A percentile compares a stretch with the other conserved stretches of the same genome.
Conservation (phyloP, 1,140 invertebrate genomes). For the Pseudomyrmex pallidus region DNA sequence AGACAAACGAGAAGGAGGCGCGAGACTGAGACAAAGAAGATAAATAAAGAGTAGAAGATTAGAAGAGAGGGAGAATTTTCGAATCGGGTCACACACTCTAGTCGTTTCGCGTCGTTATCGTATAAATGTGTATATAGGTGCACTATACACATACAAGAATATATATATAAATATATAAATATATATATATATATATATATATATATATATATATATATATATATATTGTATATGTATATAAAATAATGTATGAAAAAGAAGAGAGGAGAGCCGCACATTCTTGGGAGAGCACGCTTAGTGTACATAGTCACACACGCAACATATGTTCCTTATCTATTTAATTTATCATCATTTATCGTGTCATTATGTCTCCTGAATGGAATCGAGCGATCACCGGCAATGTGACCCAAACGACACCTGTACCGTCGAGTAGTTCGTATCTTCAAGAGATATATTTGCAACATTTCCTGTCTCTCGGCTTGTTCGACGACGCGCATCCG, state of each 20-base stretch:
- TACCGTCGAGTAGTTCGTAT: constrained; percentile 3
- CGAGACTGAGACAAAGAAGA: constrained; percentile 20
- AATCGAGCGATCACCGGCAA: constrained; percentile 27
- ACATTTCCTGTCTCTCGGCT: background rate
- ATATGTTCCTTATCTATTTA: constrained; percentile 50
- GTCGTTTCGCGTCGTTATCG: constrained; percentile 56
- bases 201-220: no score
- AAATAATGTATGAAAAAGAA: background rate
- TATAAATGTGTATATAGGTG: constrained; percentile 30
- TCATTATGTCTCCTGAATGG: constrained; percentile 35
- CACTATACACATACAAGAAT: no score
- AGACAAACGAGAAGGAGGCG: constrained; percentile 14
- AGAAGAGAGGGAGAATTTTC: background rate
- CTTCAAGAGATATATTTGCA: background rate
- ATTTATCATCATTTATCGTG: constrained; percentile 42
- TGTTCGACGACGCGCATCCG: background rate
- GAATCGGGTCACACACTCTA: constrained; percentile 55
- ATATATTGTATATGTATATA: no score
- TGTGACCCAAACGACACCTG: constrained; percentile 26
- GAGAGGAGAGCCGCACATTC: constrained; percentile 33
- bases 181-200: constrained; percentile 38
- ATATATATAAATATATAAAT: constrained; percentile 29
- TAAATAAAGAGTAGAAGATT: background rate
- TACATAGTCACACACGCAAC: constrained; percentile 47
- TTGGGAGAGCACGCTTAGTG: constrained; percentile 54